A percentile compares a stretch with the other conserved stretches of the same genome.
Conservation (phyloP, 2,113 vertebrate genomes). For the Turnix velox region DNA sequence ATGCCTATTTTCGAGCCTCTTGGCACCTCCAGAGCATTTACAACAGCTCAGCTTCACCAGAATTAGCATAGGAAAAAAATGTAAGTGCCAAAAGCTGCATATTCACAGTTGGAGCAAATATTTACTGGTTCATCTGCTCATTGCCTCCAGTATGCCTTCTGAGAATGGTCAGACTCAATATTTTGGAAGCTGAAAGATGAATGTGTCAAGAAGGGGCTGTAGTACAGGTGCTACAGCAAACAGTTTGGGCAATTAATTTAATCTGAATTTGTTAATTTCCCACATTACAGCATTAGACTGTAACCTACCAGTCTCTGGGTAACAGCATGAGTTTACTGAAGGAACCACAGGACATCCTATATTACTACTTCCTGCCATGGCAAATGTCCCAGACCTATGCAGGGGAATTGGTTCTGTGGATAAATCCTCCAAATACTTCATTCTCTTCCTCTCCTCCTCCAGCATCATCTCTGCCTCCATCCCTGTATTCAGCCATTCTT, state of each 20-base stretch:
- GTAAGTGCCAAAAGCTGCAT: background rate
- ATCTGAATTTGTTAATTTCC: background rate
- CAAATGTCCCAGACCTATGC: background rate
- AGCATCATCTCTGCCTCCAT: background rate
- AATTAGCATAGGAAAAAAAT: background rate
- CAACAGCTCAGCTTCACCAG: background rate
- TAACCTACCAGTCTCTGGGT: background rate
- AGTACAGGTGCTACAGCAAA: background rate
- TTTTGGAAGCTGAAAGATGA: background rate
- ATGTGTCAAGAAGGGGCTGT: background rate
- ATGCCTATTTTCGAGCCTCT: background rate
- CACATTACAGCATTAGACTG: background rate
- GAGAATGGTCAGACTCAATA: background rate
- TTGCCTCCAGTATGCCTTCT: background rate
- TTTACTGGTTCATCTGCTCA: background rate
- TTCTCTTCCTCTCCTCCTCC: background rate
- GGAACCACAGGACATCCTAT: background rate
- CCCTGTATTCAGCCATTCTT: background rate
- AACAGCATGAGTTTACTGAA: background rate
- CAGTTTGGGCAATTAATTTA: background rate
- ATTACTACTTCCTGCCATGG: background rate
- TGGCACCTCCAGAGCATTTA: constrained; percentile 13
- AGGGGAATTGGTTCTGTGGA: background rate
- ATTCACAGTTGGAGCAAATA: background rate
- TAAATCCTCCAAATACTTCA: background rate